phyloP scores from a whole-genome alignment of 2,113 vertebrate species.

The Ameiurus melas region DNA sequence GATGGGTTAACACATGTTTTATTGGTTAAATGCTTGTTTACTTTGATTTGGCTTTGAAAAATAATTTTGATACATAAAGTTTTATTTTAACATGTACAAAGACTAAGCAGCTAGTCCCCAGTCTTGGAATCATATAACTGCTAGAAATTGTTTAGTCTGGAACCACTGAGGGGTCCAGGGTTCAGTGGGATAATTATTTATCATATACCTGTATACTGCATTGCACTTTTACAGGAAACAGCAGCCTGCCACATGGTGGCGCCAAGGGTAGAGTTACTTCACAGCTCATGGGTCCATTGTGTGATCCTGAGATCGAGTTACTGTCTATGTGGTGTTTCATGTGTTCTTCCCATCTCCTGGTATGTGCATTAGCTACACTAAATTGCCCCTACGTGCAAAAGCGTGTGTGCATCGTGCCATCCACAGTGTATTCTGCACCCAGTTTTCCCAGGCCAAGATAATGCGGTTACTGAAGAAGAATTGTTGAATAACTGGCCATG shows the following conservation, averaged over 20 bases:
- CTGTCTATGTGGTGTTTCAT: not conserved
- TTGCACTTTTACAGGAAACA: not conserved
- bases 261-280: not conserved
- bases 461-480: not conserved
- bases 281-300: not conserved
- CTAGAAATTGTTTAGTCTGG: not conserved
- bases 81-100: not conserved
- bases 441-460: not conserved
- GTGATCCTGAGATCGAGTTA: not conserved
- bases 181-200: not conserved
- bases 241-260: constrained; percentile 2
- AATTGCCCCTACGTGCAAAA: not conserved
- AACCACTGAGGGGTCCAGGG: not conserved
- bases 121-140: not conserved
- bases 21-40: not conserved
- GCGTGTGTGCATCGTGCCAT: not conserved
- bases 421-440: not conserved
- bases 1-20: not conserved
- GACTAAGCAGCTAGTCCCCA: not conserved
- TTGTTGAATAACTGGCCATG: not conserved
- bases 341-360: not conserved
- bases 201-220: not conserved
- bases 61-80: not conserved
- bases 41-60: not conserved
- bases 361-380: not conserved